Evolutionary conservation across 2,888 invertebrate genomes (phyloP).

Genomic region (Tinea pellionella): DNA sequence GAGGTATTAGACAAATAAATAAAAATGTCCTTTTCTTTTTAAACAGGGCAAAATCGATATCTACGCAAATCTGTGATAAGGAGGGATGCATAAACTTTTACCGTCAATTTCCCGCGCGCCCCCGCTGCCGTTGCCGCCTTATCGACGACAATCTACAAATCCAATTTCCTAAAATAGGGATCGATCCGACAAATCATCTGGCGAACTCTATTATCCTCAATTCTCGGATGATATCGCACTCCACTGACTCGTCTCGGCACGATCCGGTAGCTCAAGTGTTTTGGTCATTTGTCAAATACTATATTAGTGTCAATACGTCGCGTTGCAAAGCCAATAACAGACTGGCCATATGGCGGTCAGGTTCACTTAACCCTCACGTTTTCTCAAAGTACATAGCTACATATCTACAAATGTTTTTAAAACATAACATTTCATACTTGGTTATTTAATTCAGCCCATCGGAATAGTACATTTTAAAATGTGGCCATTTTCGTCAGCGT

Average conservation of each 20-base stretch:
- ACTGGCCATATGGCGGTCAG: not conserved
- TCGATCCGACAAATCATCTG: constrained; percentile 70
- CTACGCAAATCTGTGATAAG: constrained; percentile 63
- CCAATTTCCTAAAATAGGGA: constrained; percentile 71
- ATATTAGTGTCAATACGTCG: constrained; percentile 1
- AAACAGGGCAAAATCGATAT: constrained; percentile 46
- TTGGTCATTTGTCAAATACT: constrained; percentile 3
- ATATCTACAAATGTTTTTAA: not conserved
- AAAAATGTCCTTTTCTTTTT: not conserved
- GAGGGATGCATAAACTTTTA: constrained; percentile 46
- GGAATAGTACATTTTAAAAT: not conserved
- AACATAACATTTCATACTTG: not conserved
- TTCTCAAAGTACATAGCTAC: too few relatives aligned
- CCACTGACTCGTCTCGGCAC: not conserved
- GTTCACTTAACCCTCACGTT: not conserved
- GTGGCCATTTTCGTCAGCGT: constrained; percentile 6
- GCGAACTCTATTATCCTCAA: constrained; percentile 50
- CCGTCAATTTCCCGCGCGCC: constrained; percentile 34
- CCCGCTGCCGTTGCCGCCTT: constrained; percentile 27
- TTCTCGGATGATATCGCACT: constrained; percentile 12
- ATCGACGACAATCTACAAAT: constrained; percentile 68
- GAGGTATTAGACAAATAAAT: not conserved
- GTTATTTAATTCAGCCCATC: not conserved
- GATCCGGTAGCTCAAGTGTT: not conserved
- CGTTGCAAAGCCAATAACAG: not conserved